A percentile compares a stretch with the other conserved stretches of the same genome.
These are phyloP conservation scores for Platysternon megacephalum DNA, from an alignment of 2,113 vertebrate genomes.

Conservation along the genomic window DNA sequence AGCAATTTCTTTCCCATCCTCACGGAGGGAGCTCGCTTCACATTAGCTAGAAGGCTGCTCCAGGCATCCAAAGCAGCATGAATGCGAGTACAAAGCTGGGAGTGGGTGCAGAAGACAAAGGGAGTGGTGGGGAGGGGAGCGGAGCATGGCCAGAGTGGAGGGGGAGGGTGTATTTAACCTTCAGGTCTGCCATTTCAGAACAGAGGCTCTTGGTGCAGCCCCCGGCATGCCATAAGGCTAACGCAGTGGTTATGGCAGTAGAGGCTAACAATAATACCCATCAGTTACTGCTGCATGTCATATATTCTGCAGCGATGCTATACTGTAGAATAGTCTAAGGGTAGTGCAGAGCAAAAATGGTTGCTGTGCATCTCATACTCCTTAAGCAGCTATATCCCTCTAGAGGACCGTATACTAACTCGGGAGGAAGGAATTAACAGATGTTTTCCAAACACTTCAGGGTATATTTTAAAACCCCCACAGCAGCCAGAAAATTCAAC, in stretches of 20 bases:
- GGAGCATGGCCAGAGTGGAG: not conserved
- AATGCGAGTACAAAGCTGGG: not conserved
- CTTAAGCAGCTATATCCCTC: not conserved
- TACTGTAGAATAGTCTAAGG: not conserved
- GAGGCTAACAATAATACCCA: not conserved
- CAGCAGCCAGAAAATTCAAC: not conserved
- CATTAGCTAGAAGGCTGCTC: not conserved
- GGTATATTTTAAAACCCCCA: not conserved
- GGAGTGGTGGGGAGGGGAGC: not conserved
- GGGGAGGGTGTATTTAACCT: not conserved
- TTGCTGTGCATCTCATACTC: not conserved
- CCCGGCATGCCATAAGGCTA: not conserved
- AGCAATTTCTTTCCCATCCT: not conserved
- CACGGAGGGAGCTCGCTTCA: rapidly evolving
- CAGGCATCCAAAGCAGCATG: not conserved
- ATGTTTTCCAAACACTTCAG: not conserved
- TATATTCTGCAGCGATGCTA: not conserved
- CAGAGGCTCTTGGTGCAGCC: not conserved
- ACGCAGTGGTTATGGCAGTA: not conserved
- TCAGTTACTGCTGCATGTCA: not conserved
- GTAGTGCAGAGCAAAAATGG: not conserved
- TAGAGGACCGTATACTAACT: not conserved
- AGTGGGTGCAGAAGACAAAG: not conserved
- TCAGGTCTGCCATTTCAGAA: not conserved
- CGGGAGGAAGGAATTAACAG: not conserved